Evolutionary conservation across 2,113 vertebrate genomes (phyloP), one percentile per base, ranked within the genome.

Genomic region (Nicator chloris): DNA sequence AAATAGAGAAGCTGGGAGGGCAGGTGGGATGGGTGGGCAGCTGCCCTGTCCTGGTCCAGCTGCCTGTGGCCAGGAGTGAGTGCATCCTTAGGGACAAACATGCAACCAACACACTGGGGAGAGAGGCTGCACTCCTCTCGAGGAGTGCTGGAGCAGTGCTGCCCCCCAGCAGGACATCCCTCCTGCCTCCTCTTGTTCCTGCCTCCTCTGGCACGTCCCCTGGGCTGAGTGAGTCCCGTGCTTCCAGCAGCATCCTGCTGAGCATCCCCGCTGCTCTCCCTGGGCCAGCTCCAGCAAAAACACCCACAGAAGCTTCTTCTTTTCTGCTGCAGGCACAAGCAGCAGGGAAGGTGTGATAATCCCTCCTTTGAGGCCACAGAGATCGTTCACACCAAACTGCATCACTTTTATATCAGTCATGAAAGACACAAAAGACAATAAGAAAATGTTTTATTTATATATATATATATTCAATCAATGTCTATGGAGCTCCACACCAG

Each of bases 91-190:
- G 18, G n/a, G 69, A 54, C 40, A 57, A 39, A 59, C 6, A 7
- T 4, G 22, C 11, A 15, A 14, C 11, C 13, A 17, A 0, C 16
- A 14, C 3, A 0, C 4, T 6, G 31, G 12, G 50, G 21, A 73
- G 26, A 37, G 47, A n/a, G 40, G 59, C 57, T 51, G 51, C 0
- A 3, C 15, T 28, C 47, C 72, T 76, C 10, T 0, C 9, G 26
- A 21, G 3, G 1, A 4, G 28, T 18, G 37, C 33, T 42, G 27
- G 13, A 37, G 49, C 27, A 49, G 49, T 21, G 22, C 30, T 81
- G 37, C 5, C 20, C 30, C 23, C 11, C 31, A 57, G 31, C 49
- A 64, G 69, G 40, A n/a, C 53, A 53, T n/a, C 49, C 63, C 72
- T 79, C 44, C 77, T 47, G 33, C 44, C 53, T 80, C 59, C 30